Conservation (phyloP, 2,888 invertebrate species). For the Deilephila elpenor region DNA sequence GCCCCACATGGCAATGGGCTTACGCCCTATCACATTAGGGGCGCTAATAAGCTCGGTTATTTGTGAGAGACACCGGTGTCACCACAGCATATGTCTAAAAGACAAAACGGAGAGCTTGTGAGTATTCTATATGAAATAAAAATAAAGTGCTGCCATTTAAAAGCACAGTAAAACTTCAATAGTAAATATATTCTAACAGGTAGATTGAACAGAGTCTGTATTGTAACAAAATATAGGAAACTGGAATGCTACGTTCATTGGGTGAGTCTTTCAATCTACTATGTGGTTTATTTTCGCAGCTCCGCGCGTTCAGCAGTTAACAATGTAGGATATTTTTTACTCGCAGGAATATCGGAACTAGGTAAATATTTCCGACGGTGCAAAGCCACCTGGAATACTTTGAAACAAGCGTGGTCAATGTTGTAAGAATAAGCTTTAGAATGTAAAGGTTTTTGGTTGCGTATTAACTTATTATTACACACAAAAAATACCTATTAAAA, state of each 20-base stretch:
- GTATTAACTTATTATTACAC: background rate
- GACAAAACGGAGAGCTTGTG: no score
- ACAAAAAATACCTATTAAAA: background rate
- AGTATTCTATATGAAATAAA: background rate
- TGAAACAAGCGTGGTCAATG: background rate
- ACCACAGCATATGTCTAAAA: no score
- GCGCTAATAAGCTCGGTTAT: no score
- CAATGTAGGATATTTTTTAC: slow-evolving; percentile 26
- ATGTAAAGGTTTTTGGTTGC: no score
- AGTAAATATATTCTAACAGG: background rate
- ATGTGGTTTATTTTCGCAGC: slow-evolving; percentile 20
- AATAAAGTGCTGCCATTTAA: background rate
- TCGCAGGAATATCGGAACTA: background rate
- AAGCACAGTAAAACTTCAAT: background rate
- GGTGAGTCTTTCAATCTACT: slow-evolving; percentile 17
- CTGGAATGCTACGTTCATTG: slow-evolving; percentile 4
- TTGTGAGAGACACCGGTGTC: no score
- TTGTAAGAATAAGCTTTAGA: background rate
- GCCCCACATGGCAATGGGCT: no score
- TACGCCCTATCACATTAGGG: no score
- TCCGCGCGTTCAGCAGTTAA: slow-evolving; percentile 6
- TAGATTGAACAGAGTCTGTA: background rate
- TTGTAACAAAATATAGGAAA: slow-evolving; percentile 3
- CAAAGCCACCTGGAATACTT: background rate
- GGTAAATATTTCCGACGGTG: background rate